Percentiles rank a stretch among this genome's conserved stretches.
These are phyloP conservation scores for Thermophis baileyi DNA, from an alignment of 2,113 vertebrate genomes.

Conservation along the genomic window DNA sequence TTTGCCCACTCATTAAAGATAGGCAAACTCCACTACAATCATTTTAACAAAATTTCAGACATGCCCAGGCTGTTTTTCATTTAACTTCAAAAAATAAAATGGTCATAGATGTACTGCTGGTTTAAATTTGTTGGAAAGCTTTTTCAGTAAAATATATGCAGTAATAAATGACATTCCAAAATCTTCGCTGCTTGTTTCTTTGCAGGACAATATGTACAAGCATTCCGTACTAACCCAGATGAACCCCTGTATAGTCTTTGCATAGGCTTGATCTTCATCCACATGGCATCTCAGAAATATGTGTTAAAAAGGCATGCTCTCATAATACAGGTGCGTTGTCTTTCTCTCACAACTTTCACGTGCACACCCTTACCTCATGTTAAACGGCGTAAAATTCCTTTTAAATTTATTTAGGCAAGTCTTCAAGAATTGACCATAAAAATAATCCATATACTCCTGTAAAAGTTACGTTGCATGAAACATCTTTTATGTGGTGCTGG, in stretches of 20 bases:
- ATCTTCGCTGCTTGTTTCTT: background rate
- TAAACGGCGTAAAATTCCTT: background rate
- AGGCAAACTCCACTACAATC: background rate
- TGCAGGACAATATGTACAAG: slow-evolving; percentile 93
- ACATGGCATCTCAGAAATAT: slow-evolving; percentile 97
- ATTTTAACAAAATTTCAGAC: background rate
- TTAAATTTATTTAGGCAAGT: background rate
- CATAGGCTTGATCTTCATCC: slow-evolving; percentile 92
- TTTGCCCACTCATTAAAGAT: background rate
- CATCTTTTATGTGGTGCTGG: background rate
- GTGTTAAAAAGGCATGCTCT: slow-evolving; percentile 89
- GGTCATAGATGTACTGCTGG: background rate
- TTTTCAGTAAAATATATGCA: background rate
- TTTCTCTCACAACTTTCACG: background rate
- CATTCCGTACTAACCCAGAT: slow-evolving; percentile 78
- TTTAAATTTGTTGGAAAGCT: background rate
- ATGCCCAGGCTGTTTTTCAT: background rate
- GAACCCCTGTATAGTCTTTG: slow-evolving; percentile 87
- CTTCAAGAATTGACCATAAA: background rate
- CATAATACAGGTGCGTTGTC: slow-evolving; percentile 82
- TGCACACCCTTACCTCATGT: background rate
- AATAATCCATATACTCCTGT: background rate
- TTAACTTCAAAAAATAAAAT: background rate
- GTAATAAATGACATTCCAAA: background rate
- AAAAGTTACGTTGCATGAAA: background rate